Conservation (phyloP, 2,888 invertebrate genomes). For the Tethea ocularis region DNA sequence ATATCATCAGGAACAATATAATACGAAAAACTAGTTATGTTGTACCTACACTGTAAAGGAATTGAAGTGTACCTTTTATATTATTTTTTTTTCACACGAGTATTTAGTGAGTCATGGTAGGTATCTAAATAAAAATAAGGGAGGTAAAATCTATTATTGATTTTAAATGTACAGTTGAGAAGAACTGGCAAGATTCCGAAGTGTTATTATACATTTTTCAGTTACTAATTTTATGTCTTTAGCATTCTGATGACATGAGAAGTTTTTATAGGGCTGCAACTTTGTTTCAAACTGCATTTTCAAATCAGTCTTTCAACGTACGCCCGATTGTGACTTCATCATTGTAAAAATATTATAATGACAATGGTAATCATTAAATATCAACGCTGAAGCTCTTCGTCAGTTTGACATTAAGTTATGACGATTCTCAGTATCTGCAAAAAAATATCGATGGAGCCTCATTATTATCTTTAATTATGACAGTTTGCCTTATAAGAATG, state of each 20-base stretch:
- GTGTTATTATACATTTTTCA: neutral
- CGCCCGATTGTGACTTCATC: neutral
- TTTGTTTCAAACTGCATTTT: neutral
- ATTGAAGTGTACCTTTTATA: too few species aligned
- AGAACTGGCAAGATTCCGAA: neutral
- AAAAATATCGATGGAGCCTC: slow-evolving; percentile 66
- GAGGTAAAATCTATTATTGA: neutral
- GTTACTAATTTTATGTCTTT: neutral
- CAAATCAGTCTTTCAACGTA: neutral
- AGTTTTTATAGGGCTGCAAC: neutral
- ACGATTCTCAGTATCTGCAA: slow-evolving; percentile 64
- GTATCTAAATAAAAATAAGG: neutral
- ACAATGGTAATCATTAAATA: slow-evolving; percentile 46
- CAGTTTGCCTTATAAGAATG: slow-evolving; percentile 79
- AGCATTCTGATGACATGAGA: neutral
- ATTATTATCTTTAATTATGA: slow-evolving; percentile 82
- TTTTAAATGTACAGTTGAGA: neutral
- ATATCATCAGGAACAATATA: neutral
- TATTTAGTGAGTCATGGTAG: too few species aligned
- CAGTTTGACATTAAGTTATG: slow-evolving; percentile 75
- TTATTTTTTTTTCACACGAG: too few species aligned
- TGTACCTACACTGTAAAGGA: too few species aligned
- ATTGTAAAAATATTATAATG: slow-evolving; percentile 23
- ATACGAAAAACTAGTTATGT: too few species aligned
- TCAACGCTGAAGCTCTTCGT: slow-evolving; percentile 48